Evolutionary conservation across 2,797 vertebrate genomes (phyloP), one percentile per base, ranked within the genome.

Genomic region (Trachurus trachurus): DNA sequence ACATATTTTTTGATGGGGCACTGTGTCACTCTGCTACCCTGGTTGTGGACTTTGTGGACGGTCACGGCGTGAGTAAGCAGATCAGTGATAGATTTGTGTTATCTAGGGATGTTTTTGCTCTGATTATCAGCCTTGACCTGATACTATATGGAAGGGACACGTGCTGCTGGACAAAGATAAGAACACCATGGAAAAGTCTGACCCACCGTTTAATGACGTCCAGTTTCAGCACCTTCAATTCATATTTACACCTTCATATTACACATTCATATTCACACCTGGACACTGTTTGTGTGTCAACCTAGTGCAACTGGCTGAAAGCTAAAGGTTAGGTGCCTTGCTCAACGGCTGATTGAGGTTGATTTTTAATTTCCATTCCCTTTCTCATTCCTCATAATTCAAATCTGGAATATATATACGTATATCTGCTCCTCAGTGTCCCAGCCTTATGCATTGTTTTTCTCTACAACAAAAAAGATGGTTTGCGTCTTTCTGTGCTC

Each of bases 31-130:
- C 22, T 0, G 7, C 9, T 47, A 73, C 17, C 66, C 22, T 0
- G 7, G 11, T 47, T 34, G 66, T 65, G 66, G n/a, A 59, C 72
- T 74, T 59, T 78, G 77, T 54, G 58, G 49, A 65, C 9, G 49
- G 66, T 69, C 79, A n/a, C 63, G 40, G 16, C 17, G 6, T 74
- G 76, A 88, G 76, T 84, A 85, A 91, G 88, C 80, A 91, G 87
- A 88, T 90, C 84, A 87, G 76, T 69, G 71, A 34, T 63, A 83
- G 86, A 84, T 87, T 88, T 84, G 74, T 83, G 53, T 72, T 76
- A 26, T 66, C 56, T 44, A 13, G 76, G 74, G 66, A 81, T 67
- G 67, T 80, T 81, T 86, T 70, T 37, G 5, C 57, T 72, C 63
- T 57, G 80, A 73, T 88, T 67, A 85, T 76, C 71, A 54, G 78